phyloP scores from a whole-genome alignment of 2,888 invertebrate genomes.

The Tenthredo amoena region DNA sequence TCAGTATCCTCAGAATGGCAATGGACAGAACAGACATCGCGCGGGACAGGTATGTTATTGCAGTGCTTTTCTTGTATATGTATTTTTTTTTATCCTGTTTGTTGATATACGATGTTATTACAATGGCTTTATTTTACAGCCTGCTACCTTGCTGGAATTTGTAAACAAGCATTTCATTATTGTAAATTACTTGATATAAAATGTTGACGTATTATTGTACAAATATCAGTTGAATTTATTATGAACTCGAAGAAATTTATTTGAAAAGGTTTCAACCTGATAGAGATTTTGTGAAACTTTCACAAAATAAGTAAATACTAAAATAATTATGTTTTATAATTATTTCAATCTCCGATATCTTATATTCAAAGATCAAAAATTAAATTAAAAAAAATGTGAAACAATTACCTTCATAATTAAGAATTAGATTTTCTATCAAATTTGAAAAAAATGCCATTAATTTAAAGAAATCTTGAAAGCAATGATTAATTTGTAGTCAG shows the following conservation, averaged over 20 bases:
- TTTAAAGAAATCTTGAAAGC: neutral
- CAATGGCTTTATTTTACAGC: neutral
- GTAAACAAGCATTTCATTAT: neutral
- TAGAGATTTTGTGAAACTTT: neutral
- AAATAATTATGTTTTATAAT: neutral
- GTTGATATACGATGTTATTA: neutral
- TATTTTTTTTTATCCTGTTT: neutral
- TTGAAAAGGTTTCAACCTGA: neutral
- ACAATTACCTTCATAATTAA: too few species aligned
- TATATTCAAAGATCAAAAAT: too few species aligned
- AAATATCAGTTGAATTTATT: neutral
- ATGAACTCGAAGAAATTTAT: neutral
- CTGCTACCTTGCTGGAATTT: neutral
- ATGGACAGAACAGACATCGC: slow-evolving; percentile 69
- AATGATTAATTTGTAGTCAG: slow-evolving; percentile 64
- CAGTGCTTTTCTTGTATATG: neutral
- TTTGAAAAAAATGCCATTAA: neutral
- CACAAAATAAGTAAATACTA: neutral
- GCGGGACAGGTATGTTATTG: slow-evolving; percentile 70
- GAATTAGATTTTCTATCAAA: neutral
- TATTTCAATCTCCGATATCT: neutral
- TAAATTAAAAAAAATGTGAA: too few species aligned
- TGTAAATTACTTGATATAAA: neutral
- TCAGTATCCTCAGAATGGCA: slow-evolving; percentile 66
- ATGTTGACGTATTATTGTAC: neutral